These are phyloP conservation scores for Sycophila sp. DNA, from an alignment of 1,140 invertebrate species.

Conservation along the genomic window DNA sequence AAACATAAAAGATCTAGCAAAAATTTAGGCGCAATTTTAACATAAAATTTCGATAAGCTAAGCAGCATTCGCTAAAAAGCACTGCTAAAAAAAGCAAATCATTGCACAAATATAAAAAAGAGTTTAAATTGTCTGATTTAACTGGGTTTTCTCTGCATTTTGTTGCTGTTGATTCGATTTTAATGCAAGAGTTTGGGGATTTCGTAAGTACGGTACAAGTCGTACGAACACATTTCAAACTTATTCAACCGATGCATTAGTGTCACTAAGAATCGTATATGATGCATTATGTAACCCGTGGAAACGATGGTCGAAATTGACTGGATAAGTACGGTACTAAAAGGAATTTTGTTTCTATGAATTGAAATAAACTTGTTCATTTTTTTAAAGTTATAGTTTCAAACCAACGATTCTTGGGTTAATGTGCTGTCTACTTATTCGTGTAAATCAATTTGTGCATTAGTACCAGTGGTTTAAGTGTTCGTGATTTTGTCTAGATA, in stretches of 20 bases:
- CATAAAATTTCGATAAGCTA: neutral
- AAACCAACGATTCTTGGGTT: neutral
- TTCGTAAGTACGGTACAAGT: neutral
- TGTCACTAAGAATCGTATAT: neutral
- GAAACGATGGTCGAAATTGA: neutral
- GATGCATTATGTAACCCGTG: neutral
- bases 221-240: neutral
- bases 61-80: conserved; percentile 1
- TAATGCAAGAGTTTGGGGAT: neutral
- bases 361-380: neutral
- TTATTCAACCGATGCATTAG: neutral
- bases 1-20: no score
- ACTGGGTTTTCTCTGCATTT: neutral
- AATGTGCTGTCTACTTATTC: neutral
- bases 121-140: neutral
- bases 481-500: neutral
- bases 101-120: neutral
- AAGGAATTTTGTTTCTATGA: neutral
- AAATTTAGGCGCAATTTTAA: no score
- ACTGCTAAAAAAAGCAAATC: neutral
- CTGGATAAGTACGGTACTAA: no score
- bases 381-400: neutral
- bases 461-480: neutral
- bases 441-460: neutral
- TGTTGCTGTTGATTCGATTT: neutral